phyloP scores from a whole-genome alignment of 2,113 vertebrate species.

The Rhinopithecus roxellana region DNA sequence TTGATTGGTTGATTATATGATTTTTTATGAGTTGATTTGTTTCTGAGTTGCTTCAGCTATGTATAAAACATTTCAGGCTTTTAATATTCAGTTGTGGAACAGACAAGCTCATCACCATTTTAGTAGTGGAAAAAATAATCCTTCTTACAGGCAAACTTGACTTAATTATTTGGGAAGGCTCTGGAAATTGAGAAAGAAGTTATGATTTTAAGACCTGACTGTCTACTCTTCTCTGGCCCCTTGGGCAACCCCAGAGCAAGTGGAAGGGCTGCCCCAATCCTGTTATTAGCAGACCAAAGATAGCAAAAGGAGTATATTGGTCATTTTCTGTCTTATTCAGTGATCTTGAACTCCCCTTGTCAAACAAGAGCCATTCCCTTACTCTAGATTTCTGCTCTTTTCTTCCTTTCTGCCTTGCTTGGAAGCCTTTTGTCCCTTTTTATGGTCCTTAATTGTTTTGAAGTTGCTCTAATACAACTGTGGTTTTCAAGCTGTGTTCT shows the following conservation, averaged over 20 bases:
- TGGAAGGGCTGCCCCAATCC: background rate
- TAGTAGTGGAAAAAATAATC: background rate
- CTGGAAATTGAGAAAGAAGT: constrained; percentile 35
- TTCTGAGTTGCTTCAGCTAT: constrained; percentile 23
- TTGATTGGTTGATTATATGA: background rate
- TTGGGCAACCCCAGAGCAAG: background rate
- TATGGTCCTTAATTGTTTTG: background rate
- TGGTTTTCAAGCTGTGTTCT: constrained; percentile 24
- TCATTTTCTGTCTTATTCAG: background rate
- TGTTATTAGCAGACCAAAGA: background rate
- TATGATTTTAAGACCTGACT: background rate
- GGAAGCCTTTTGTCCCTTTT: background rate
- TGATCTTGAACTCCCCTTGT: background rate
- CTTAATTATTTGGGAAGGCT: constrained; percentile 37
- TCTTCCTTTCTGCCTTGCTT: background rate
- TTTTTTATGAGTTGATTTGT: constrained; percentile 34
- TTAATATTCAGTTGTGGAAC: background rate
- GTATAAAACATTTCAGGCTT: background rate
- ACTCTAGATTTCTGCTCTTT: background rate
- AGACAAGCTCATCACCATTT: constrained; percentile 10
- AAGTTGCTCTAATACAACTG: background rate
- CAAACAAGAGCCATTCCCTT: background rate
- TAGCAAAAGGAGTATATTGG: background rate
- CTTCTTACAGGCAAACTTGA: background rate
- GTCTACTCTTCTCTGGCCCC: background rate